A percentile compares a stretch with the other conserved stretches of the same genome.
These are phyloP conservation scores for Zhengitettix transpicula DNA, from an alignment of 2,888 invertebrate genomes.

Conservation along the genomic window DNA sequence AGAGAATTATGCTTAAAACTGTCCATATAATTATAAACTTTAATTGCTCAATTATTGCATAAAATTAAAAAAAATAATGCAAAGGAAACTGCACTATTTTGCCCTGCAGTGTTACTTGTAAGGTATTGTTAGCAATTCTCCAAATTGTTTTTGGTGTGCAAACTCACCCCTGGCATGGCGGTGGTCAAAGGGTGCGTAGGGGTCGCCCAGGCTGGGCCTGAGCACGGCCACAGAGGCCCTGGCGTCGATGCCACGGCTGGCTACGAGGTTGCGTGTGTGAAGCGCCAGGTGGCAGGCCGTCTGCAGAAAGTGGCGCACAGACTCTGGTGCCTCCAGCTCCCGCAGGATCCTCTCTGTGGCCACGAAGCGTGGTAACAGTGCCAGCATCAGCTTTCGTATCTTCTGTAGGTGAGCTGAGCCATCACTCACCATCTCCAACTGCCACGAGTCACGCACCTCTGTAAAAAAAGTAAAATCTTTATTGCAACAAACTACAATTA, in stretches of 20 bases:
- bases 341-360: conserved; percentile 26
- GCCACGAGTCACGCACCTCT: conserved; percentile 5
- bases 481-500: too few species aligned
- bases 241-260: conserved; percentile 35
- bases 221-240: conserved; percentile 34
- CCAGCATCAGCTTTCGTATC: conserved; percentile 57
- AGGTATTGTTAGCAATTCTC: too few species aligned
- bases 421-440: conserved; percentile 17
- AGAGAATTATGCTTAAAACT: too few species aligned
- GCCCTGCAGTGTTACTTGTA: too few species aligned
- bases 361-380: conserved; percentile 54
- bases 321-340: conserved; percentile 14
- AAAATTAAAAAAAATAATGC: too few species aligned
- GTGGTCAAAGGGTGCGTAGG: conserved; percentile 9
- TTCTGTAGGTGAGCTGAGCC: conserved; percentile 30
- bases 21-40: too few species aligned
- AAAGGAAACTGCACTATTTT: too few species aligned
- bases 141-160: background rate
- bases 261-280: conserved; percentile 50
- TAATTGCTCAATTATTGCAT: too few species aligned
- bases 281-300: conserved; percentile 54
- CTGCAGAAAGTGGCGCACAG: conserved; percentile 26
- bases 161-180: background rate
- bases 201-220: conserved; percentile 30
- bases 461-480: background rate